Percentiles rank a stretch among this genome's conserved stretches.
Conservation (phyloP, 1,140 invertebrate genomes). For the Drosophila orena region DNA sequence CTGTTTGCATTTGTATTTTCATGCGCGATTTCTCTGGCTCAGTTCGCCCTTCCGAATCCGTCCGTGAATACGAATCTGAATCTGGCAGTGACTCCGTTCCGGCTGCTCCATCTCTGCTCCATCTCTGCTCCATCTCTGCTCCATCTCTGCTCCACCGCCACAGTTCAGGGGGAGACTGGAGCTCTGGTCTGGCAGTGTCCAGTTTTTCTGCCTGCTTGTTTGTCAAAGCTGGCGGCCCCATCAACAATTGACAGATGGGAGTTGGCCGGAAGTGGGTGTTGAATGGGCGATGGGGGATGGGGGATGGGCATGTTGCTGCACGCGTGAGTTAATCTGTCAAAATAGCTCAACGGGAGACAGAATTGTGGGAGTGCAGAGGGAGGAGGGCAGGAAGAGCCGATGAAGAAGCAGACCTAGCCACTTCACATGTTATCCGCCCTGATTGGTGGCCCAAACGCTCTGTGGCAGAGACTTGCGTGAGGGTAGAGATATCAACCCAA, state of each 20-base stretch:
- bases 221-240: conserved; percentile 44
- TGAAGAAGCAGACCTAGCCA: conserved; percentile 10
- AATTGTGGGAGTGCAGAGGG: background rate
- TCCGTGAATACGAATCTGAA: conserved; percentile 20
- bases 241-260: conserved; percentile 53
- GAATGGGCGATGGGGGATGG: background rate
- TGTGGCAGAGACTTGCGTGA: conserved; percentile 62
- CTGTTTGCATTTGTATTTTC: conserved; percentile 73
- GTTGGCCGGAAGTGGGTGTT: conserved; percentile 21
- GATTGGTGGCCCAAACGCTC: conserved; percentile 49
- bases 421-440: conserved; percentile 50
- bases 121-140: conserved; percentile 5
- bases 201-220: conserved; percentile 46
- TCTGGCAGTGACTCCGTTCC: conserved; percentile 18
- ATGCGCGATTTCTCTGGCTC: conserved; percentile 55
- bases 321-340: conserved; percentile 82
- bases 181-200: conserved; percentile 34
- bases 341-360: conserved; percentile 70
- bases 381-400: no score
- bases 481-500: conserved; percentile 30
- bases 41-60: background rate
- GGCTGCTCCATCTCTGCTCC: conserved; percentile 5
- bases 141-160: background rate
- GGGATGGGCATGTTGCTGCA: conserved; percentile 54
- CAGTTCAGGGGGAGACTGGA: conserved; percentile 5